phyloP scores from a whole-genome alignment of 2,888 invertebrate species.

The Gryllus longicercus region DNA sequence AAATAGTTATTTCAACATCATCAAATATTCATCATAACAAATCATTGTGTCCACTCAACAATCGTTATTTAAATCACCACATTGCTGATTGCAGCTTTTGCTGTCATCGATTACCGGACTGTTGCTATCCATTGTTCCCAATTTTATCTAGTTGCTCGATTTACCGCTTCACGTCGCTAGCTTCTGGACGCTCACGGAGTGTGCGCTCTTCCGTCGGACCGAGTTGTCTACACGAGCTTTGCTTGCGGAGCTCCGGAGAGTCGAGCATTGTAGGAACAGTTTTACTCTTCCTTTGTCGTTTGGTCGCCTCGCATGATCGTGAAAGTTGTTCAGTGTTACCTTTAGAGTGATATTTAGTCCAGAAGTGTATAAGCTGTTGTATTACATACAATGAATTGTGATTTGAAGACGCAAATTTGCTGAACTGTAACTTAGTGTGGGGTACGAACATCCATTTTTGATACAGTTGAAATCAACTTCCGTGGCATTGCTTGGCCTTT shows the following conservation, averaged over 20 bases:
- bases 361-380: constrained; percentile 3
- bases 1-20: too few relatives aligned
- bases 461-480: constrained; percentile 28
- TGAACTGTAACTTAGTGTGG: constrained; percentile 33
- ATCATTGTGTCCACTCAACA: too few relatives aligned
- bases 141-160: constrained; percentile 23
- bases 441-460: constrained; percentile 35
- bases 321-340: not conserved
- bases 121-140: constrained; percentile 25
- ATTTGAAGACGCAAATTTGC: constrained; percentile 30
- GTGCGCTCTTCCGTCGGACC: constrained; percentile 26
- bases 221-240: constrained; percentile 28
- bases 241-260: constrained; percentile 25
- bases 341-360: not conserved
- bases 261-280: constrained; percentile 25
- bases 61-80: too few relatives aligned
- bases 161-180: constrained; percentile 27
- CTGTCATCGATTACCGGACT: constrained; percentile 10
- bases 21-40: too few relatives aligned
- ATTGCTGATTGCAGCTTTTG: not conserved
- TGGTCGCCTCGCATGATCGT: not conserved
- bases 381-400: constrained; percentile 20
- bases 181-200: constrained; percentile 19
- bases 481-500: constrained; percentile 28
- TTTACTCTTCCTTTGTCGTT: constrained; percentile 28